Evolutionary conservation across 2,888 invertebrate species (phyloP).

Genomic region (Drosophila picticornis): DNA sequence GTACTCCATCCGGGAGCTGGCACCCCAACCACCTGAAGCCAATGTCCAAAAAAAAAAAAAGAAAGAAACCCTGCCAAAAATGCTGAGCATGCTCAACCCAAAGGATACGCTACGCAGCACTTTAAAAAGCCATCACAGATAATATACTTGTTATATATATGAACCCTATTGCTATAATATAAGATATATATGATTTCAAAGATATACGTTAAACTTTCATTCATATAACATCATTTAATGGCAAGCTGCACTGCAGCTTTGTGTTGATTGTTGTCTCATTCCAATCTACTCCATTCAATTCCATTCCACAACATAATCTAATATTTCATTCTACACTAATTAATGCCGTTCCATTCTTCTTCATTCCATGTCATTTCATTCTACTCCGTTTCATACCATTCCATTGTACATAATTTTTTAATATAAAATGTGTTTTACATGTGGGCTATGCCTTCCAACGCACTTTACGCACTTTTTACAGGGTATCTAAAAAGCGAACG

Average conservation of each 20-base stretch:
- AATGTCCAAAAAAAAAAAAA: constrained; percentile 9
- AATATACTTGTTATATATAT: neutral
- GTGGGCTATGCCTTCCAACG: neutral
- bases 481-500: constrained; percentile 41
- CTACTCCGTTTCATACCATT: no score
- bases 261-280: no score
- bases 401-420: no score
- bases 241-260: neutral
- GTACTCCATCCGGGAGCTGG: neutral
- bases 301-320: neutral
- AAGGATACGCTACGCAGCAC: neutral
- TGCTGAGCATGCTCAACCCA: neutral
- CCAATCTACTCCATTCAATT: neutral
- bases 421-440: neutral
- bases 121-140: neutral
- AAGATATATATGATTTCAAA: neutral
- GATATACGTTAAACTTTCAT: neutral
- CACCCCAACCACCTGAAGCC: constrained; percentile 42
- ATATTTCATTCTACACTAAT: neutral
- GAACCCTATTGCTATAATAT: neutral
- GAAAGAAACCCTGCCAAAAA: neutral
- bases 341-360: neutral
- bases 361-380: neutral
- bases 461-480: constrained; percentile 11
- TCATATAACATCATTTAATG: neutral